These are phyloP conservation scores for Pollenia labialis DNA, from an alignment of 2,888 invertebrate genomes.

Conservation along the genomic window DNA sequence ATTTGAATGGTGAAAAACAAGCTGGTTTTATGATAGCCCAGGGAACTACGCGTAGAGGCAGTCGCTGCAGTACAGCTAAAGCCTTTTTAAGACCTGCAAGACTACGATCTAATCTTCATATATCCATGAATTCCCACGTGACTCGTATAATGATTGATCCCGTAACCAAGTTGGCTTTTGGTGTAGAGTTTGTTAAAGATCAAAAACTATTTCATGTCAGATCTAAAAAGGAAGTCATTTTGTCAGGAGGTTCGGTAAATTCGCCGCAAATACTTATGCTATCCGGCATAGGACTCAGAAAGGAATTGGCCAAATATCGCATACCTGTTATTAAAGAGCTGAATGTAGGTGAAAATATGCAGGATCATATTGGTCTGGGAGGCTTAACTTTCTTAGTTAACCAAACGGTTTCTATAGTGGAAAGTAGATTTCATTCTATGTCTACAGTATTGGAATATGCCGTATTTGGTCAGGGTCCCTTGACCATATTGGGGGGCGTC, in stretches of 20 bases:
- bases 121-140: conserved; percentile 92
- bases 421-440: conserved; percentile 91
- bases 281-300: conserved; percentile 93
- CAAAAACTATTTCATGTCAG: conserved; percentile 89
- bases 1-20: conserved; percentile 94
- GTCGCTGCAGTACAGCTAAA: conserved; percentile 94
- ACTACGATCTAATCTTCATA: conserved; percentile 91
- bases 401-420: conserved; percentile 90
- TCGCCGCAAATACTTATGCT: conserved; percentile 97
- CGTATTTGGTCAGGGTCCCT: conserved; percentile 91
- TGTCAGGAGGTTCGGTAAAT: conserved; percentile 96
- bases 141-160: conserved; percentile 90
- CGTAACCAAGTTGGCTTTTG: conserved; percentile 90
- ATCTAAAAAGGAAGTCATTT: conserved; percentile 93
- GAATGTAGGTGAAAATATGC: conserved; percentile 93
- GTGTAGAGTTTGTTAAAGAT: conserved; percentile 91
- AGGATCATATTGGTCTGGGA: conserved; percentile 94
- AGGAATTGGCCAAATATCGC: conserved; percentile 88
- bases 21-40: conserved; percentile 96
- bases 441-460: conserved; percentile 93
- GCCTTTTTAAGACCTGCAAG: conserved; percentile 93
- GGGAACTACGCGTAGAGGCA: conserved; percentile 90
- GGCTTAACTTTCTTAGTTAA: conserved; percentile 93
- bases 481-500: conserved; percentile 94
- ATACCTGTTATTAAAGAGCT: conserved; percentile 93